Conservation (phyloP, 1,140 invertebrate species). For the Eueides isabella region DNA sequence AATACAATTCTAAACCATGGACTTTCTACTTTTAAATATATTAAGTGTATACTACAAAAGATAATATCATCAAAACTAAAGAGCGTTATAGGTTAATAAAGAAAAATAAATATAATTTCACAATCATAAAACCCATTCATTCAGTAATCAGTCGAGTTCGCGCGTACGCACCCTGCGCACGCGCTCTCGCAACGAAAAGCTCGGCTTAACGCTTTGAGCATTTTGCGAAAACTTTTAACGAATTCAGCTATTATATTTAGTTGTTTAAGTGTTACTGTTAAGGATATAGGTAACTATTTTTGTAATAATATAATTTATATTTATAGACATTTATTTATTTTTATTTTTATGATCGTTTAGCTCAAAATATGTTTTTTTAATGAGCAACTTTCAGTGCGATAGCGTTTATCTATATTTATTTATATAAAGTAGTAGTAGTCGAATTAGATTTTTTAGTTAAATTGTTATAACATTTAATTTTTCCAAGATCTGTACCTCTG, state of each 20-base stretch:
- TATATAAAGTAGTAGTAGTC: no score
- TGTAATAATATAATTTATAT: not conserved
- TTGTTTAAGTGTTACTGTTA: slow-evolving; percentile 21
- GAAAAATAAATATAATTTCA: not conserved
- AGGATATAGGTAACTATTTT: slow-evolving; percentile 31
- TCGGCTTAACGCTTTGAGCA: slow-evolving; percentile 10
- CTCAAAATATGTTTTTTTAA: no score
- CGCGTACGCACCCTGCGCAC: slow-evolving; percentile 62
- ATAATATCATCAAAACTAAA: not conserved
- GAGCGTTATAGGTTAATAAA: not conserved
- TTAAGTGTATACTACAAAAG: no score
- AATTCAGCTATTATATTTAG: not conserved
- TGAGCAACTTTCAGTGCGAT: no score
- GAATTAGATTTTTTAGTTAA: no score
- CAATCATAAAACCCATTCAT: slow-evolving; percentile 1
- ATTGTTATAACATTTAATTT: no score
- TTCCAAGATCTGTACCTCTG: no score
- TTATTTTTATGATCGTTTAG: not conserved
- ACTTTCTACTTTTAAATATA: no score
- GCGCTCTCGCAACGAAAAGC: slow-evolving; percentile 50
- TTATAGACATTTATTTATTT: not conserved
- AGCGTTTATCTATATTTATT: no score
- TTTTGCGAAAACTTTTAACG: slow-evolving; percentile 1
- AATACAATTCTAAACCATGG: no score
- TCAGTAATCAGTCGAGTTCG: slow-evolving; percentile 52